Conservation (phyloP, 2,888 invertebrate species). For the Catocala nupta region DNA sequence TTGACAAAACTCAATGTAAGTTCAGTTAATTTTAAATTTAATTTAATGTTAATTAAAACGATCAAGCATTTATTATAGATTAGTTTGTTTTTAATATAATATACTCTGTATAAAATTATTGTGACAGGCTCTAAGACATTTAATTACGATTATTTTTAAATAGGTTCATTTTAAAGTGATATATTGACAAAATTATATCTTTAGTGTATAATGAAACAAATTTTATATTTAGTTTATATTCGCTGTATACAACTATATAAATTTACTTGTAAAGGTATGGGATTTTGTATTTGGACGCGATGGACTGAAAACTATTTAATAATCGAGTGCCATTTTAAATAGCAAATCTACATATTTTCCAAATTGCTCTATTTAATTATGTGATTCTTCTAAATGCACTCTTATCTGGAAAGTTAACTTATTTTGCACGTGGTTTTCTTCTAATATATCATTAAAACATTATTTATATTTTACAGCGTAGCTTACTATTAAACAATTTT, state of each 20-base stretch:
- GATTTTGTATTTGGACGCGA: slow-evolving; percentile 8
- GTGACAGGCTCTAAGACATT: slow-evolving; percentile 17
- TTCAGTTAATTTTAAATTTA: slow-evolving; percentile 17
- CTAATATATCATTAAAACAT: too few relatives aligned
- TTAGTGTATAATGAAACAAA: slow-evolving; percentile 7
- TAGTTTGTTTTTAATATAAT: slow-evolving; percentile 50
- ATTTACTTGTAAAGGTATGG: neutral
- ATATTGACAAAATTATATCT: slow-evolving; percentile 15
- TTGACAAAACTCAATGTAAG: slow-evolving; percentile 19
- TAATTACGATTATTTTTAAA: slow-evolving; percentile 4
- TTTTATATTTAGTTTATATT: slow-evolving; percentile 3
- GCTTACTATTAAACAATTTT: too few relatives aligned
- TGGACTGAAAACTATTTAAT: neutral
- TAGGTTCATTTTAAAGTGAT: slow-evolving; percentile 17
- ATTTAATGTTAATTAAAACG: slow-evolving; percentile 25
- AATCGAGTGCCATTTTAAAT: slow-evolving; percentile 6
- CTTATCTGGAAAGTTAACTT: too few relatives aligned
- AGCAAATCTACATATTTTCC: neutral
- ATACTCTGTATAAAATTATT: slow-evolving; percentile 48
- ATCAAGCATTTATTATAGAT: slow-evolving; percentile 56
- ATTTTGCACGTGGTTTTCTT: too few relatives aligned
- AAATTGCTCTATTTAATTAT: neutral
- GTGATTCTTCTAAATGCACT: too few relatives aligned
- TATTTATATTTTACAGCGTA: too few relatives aligned
- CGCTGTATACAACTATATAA: neutral